These are phyloP conservation scores for Strigops habroptila DNA, from an alignment of 2,113 vertebrate species.

Conservation along the genomic window DNA sequence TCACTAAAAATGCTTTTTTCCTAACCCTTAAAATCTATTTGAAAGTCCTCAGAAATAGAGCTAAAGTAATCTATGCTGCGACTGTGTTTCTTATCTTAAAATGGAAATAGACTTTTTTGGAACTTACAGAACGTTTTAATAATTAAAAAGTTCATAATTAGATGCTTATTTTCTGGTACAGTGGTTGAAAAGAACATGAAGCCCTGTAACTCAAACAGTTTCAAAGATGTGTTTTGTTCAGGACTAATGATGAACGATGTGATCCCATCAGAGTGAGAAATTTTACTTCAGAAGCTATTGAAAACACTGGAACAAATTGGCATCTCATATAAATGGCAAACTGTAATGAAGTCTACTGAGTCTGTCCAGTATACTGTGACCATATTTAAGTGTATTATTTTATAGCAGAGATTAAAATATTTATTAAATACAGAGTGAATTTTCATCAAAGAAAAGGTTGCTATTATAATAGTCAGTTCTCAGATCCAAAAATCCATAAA, in stretches of 20 bases:
- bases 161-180: conserved; percentile 39
- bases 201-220: neutral
- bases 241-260: neutral
- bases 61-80: conserved; percentile 9
- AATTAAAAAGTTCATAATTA: conserved; percentile 40
- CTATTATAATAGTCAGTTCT: neutral
- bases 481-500: neutral
- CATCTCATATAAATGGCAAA: neutral
- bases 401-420: neutral
- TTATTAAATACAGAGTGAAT: neutral
- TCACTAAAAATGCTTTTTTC: neutral
- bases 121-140: conserved; percentile 31
- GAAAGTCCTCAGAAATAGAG: neutral
- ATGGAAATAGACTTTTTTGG: conserved; percentile 23
- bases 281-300: neutral
- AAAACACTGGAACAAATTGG: neutral
- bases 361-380: neutral
- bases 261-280: neutral
- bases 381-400: neutral
- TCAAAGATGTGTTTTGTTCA: neutral
- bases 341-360: neutral
- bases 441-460: neutral
- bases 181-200: conserved; percentile 42
- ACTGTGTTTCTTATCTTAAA: conserved; percentile 53
- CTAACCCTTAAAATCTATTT: neutral